Evolutionary conservation across 2,797 vertebrate genomes (phyloP), one percentile per base, ranked within the genome.

Genomic region (Sebastes minor): DNA sequence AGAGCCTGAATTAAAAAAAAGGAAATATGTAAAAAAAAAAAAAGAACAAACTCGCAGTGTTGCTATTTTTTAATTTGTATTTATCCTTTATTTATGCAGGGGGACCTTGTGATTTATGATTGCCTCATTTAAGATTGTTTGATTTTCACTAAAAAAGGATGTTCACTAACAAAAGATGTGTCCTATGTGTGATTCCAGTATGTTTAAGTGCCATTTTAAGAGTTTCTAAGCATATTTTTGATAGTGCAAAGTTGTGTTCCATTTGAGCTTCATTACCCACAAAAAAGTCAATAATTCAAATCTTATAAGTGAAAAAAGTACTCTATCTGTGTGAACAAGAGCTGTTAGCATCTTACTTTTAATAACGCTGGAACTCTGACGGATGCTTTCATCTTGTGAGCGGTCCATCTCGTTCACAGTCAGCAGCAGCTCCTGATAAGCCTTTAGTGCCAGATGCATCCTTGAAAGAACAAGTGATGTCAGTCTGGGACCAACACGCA

Each of bases 361-460:
- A 86, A 99, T 96, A 82, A 99, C 95, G 6, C 91, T 97, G 76
- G 97, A 96, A 83, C 98, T 98, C 88, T 98, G 96, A 35, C 95
- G 91, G 86, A 99, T 97, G 11, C 94, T 94, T 83, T 95, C 95
- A 18, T 98, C 97, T 0, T 93, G 94, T 0, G 95, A 97, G 6
- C 66, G 87, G 83, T 99, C 98, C 97, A 99, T 99, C 95, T 98
- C 97, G 42, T 98, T 97, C 60, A 99, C 90, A 1, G 97, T 99
- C 6, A 95, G 92, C 90, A 99, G 94, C 71, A 99, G 95, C 81
- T 99, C 98, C 91, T 99, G 98, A 88, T 99, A 99, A 0, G 97
- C 97, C 87, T 98, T 99, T 23, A 99, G 92, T 4, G 98, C 98
- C 92, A 99, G 81, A 80, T 99, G 98, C 98, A 99, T 99, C 92